A percentile compares a stretch with the other conserved stretches of the same genome.
phyloP scores from a whole-genome alignment of 2,888 invertebrate species.

The Orgyia antiqua region DNA sequence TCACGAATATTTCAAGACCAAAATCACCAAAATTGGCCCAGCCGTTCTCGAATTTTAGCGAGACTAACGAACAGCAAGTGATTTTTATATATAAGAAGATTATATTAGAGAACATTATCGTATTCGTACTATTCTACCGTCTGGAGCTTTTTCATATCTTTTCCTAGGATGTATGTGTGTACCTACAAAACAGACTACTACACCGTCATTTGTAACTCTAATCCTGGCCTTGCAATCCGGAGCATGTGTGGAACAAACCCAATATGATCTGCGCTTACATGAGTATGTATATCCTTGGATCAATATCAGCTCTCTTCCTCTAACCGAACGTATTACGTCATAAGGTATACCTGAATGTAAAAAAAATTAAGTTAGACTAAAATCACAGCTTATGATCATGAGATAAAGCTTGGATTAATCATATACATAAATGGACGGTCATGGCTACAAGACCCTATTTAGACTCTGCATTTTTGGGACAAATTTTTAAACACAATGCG shows the following conservation, averaged over 20 bases:
- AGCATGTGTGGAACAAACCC: slow-evolving; percentile 27
- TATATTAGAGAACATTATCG: too few species aligned
- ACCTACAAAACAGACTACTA: slow-evolving; percentile 3
- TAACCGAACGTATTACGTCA: slow-evolving; percentile 26
- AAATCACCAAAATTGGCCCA: too few species aligned
- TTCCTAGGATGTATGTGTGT: slow-evolving; percentile 18
- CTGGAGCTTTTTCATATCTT: not conserved
- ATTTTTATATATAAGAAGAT: too few species aligned
- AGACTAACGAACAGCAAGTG: too few species aligned
- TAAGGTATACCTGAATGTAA: slow-evolving; percentile 9
- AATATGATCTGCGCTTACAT: slow-evolving; percentile 13
- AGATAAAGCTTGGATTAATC: too few species aligned
- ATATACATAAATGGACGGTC: not conserved
- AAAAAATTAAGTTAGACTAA: not conserved
- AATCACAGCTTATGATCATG: too few species aligned
- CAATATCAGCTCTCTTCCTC: slow-evolving; percentile 32
- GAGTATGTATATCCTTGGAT: slow-evolving; percentile 35
- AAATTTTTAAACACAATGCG: too few species aligned
- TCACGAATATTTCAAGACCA: too few species aligned
- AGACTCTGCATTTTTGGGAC: too few species aligned
- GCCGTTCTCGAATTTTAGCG: too few species aligned
- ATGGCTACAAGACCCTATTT: too few species aligned
- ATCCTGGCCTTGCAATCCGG: slow-evolving; percentile 19
- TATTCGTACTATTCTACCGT: slow-evolving; percentile 1
- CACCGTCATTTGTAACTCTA: not conserved